Conservation (phyloP, 2,888 invertebrate genomes). For the Sericinus montela region DNA sequence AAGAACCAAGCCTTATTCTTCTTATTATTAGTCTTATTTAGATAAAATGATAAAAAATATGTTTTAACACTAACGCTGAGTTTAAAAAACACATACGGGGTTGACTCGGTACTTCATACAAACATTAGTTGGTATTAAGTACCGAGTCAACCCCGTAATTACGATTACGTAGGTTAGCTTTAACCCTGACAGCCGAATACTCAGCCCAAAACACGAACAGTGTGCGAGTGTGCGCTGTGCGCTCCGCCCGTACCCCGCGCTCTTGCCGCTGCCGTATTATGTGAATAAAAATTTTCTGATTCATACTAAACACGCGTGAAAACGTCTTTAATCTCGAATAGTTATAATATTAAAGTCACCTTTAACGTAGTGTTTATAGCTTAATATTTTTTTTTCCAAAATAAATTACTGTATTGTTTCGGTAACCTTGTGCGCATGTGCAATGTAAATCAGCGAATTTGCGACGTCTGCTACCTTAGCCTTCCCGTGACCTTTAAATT, state of each 20-base stretch:
- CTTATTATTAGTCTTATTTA: no score
- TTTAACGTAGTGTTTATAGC: neutral
- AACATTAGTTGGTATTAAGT: no score
- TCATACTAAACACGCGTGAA: neutral
- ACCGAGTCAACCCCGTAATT: no score
- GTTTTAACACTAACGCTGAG: no score
- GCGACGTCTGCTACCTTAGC: conserved; percentile 23
- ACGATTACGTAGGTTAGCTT: neutral
- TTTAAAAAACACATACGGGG: no score
- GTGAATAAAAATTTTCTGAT: neutral
- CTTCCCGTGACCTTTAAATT: conserved; percentile 23
- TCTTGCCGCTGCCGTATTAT: neutral
- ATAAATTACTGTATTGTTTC: conserved; percentile 4
- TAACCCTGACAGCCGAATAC: conserved; percentile 1
- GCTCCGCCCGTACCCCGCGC: conserved; percentile 7
- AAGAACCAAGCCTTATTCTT: no score
- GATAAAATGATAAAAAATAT: no score
- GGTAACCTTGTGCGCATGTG: conserved; percentile 43
- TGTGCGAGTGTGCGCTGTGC: conserved; percentile 11
- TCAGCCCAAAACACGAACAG: neutral
- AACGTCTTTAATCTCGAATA: neutral
- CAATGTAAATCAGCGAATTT: conserved; percentile 25
- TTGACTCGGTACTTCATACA: no score
- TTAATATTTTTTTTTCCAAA: conserved; percentile 11
- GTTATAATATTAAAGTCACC: neutral